Evolutionary conservation across 2,113 vertebrate species (phyloP).

Genomic region (Acanthochromis polyacanthus): DNA sequence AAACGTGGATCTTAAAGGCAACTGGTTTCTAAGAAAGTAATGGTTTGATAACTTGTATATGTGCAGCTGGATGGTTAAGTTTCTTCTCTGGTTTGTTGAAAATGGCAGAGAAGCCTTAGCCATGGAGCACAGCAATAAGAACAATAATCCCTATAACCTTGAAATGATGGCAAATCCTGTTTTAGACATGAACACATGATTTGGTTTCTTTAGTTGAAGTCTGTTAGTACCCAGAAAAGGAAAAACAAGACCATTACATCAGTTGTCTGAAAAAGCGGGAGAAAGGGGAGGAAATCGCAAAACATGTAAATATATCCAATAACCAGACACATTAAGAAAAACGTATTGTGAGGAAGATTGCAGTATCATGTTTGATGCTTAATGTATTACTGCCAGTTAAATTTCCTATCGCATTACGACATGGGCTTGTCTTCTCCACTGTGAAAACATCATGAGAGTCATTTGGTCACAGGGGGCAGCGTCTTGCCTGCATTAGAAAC

Average conservation of each 20-base stretch:
- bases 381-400: slow-evolving; percentile 26
- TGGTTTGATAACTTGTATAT: slow-evolving; percentile 24
- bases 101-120: not conserved
- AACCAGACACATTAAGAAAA: slow-evolving; percentile 22
- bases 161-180: not conserved
- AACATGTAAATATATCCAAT: not conserved
- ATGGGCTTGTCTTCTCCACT: slow-evolving; percentile 15
- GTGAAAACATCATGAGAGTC: slow-evolving; percentile 41
- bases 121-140: slow-evolving; percentile 12
- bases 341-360: not conserved
- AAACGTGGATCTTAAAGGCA: not conserved
- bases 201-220: not conserved
- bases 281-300: not conserved
- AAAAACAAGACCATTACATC: not conserved
- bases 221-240: not conserved
- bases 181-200: not conserved
- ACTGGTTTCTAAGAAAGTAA: not conserved
- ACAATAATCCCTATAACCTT: not conserved
- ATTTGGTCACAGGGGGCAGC: slow-evolving; percentile 67
- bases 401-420: slow-evolving; percentile 62
- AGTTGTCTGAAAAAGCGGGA: not conserved
- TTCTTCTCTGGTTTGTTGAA: slow-evolving; percentile 21
- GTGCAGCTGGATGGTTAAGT: slow-evolving; percentile 18
- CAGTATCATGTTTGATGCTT: slow-evolving; percentile 24
- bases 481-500: slow-evolving; percentile 58